Conservation (phyloP, 1,140 invertebrate species). For the Alviniconcha marisindica region DNA sequence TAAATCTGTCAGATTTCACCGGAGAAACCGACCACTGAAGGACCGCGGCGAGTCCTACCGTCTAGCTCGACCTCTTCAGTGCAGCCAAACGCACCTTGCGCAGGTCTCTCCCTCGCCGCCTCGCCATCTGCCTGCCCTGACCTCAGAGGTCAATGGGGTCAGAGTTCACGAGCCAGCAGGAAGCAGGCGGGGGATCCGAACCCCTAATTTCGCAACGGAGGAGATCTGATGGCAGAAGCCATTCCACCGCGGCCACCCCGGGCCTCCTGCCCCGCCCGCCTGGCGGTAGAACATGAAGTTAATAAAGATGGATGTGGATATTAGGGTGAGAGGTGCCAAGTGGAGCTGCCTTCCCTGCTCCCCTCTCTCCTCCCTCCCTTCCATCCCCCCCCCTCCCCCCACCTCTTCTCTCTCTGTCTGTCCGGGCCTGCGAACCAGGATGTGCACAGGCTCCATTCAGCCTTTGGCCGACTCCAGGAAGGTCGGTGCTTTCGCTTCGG, state of each 20-base stretch:
- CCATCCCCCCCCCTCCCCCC: not conserved
- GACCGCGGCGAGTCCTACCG: too few species aligned
- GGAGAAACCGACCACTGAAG: too few species aligned
- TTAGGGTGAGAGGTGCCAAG: slow-evolving; percentile 9
- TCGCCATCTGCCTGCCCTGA: slow-evolving; percentile 13
- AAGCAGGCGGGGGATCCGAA: not conserved
- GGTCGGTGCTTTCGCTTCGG: too few species aligned
- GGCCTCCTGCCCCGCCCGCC: not conserved
- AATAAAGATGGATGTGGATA: slow-evolving; percentile 28
- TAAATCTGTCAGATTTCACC: too few species aligned
- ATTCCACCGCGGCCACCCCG: not conserved
- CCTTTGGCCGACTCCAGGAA: too few species aligned
- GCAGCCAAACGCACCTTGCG: too few species aligned
- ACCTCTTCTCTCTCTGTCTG: not conserved
- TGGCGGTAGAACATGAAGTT: slow-evolving; percentile 11
- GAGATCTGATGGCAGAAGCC: slow-evolving; percentile 6
- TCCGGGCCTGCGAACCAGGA: too few species aligned
- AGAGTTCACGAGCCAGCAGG: slow-evolving; percentile 10
- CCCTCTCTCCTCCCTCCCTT: not conserved
- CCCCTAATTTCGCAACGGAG: not conserved
- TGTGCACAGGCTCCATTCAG: too few species aligned
- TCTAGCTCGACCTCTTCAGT: too few species aligned
- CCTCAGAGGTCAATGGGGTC: slow-evolving; percentile 19
- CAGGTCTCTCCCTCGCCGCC: not conserved
- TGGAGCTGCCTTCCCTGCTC: not conserved